Evolutionary conservation across 1,140 invertebrate genomes (phyloP).

Genomic region (Pseudomyrmex dendroicus): DNA sequence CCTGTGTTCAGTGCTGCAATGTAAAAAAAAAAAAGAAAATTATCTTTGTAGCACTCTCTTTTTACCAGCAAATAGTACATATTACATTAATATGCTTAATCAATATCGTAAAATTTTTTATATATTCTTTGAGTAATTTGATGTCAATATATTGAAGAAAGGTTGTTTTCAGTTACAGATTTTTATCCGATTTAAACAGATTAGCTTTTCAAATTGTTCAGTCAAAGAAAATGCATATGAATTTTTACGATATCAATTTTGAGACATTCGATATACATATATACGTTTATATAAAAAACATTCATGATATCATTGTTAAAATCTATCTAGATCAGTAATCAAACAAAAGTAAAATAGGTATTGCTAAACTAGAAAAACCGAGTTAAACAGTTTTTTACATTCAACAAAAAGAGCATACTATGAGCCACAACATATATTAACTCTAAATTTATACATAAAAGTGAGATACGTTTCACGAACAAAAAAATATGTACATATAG

Average conservation of each 20-base stretch:
- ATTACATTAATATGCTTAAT: constrained; percentile 30
- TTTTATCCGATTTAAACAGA: not conserved
- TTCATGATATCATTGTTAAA: constrained; percentile 7
- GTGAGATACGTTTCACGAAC: not conserved
- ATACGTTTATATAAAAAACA: constrained; percentile 6
- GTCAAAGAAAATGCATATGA: not conserved
- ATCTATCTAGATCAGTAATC: constrained; percentile 2
- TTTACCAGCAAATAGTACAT: constrained; percentile 28
- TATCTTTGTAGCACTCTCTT: constrained; percentile 58
- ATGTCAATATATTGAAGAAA: not conserved
- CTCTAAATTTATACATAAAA: constrained; percentile 16
- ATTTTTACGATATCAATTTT: constrained; percentile 21
- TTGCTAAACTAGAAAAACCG: not conserved
- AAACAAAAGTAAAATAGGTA: not conserved
- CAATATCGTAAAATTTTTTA: constrained; percentile 20
- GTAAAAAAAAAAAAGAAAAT: constrained; percentile 73
- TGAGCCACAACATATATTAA: constrained; percentile 5
- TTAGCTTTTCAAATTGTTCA: not conserved
- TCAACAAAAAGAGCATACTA: not conserved
- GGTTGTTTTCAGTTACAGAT: constrained; percentile 6
- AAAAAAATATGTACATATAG: no score
- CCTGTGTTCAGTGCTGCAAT: constrained; percentile 78
- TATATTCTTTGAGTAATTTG: constrained; percentile 11
- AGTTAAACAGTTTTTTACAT: constrained; percentile 11
- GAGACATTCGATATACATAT: constrained; percentile 10